These are phyloP conservation scores for Poecile atricapillus DNA, from an alignment of 2,113 vertebrate species.

Conservation along the genomic window DNA sequence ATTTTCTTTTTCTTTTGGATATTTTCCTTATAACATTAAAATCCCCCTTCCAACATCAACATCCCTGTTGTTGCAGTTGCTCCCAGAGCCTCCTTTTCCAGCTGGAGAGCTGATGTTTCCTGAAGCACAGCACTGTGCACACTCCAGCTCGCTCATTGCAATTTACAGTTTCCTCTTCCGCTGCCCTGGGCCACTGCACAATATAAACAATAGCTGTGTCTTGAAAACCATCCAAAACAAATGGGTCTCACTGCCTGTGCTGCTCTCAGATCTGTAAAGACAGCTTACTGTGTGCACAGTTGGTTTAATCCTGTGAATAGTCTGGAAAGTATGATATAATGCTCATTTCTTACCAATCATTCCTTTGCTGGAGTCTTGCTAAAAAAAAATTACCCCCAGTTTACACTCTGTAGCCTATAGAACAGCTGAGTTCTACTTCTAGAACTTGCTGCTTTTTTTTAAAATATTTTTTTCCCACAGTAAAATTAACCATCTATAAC, in stretches of 20 bases:
- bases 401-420: slow-evolving; percentile 5
- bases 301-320: slow-evolving; percentile 50
- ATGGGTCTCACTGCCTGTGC: not conserved
- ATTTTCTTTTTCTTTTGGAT: not conserved
- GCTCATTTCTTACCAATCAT: slow-evolving; percentile 11
- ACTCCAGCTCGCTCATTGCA: not conserved
- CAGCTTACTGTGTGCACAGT: slow-evolving; percentile 14
- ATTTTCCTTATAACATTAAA: not conserved
- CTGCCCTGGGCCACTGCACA: slow-evolving; percentile 10
- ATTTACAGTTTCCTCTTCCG: slow-evolving; percentile 31
- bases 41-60: not conserved
- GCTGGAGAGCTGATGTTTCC: slow-evolving; percentile 1
- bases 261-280: slow-evolving; percentile 40
- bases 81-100: not conserved
- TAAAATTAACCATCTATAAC: slow-evolving; percentile 55
- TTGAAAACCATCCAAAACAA: slow-evolving; percentile 56
- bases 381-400: not conserved
- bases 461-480: not conserved
- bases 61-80: not conserved
- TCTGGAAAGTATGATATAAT: slow-evolving; percentile 52
- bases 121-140: not conserved
- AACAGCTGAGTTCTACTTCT: slow-evolving; percentile 20
- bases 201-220: slow-evolving; percentile 46
- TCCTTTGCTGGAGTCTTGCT: not conserved
- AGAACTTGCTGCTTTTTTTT: not conserved